phyloP scores from a whole-genome alignment of 2,113 vertebrate species.

The Bambusicola thoracicus region DNA sequence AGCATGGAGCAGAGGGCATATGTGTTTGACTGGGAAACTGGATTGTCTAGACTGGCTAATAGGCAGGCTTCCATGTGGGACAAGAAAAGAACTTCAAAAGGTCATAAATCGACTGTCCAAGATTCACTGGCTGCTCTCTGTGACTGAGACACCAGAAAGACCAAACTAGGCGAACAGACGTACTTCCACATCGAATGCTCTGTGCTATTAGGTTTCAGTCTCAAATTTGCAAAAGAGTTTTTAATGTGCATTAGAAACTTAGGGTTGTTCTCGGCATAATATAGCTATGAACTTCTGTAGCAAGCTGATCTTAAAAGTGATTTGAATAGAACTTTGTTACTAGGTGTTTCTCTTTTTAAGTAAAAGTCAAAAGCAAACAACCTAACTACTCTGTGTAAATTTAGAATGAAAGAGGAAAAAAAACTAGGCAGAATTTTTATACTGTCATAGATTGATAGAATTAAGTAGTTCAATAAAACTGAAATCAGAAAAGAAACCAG shows the following conservation, averaged over 20 bases:
- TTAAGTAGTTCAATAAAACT: background rate
- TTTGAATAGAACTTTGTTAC: background rate
- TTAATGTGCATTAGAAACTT: background rate
- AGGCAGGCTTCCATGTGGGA: accelerated
- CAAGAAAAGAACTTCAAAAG: background rate
- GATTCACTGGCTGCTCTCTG: background rate
- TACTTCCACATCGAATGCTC: background rate
- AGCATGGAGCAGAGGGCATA: background rate
- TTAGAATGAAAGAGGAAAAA: background rate
- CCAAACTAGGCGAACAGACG: background rate
- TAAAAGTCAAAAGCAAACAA: background rate
- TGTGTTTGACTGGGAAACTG: background rate
- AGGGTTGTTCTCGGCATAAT: background rate
- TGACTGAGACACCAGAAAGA: background rate
- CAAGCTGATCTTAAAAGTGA: background rate
- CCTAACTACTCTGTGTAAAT: background rate
- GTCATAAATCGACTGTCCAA: accelerated
- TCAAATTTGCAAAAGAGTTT: background rate
- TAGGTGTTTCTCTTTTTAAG: background rate
- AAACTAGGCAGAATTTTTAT: background rate
- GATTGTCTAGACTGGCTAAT: background rate
- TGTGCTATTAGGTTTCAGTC: background rate
- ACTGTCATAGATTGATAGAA: background rate
- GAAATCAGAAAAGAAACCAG: background rate
- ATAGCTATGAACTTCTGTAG: background rate